Percentiles rank a stretch among this genome's conserved stretches.
Evolutionary conservation across 2,888 invertebrate species (phyloP).

Genomic region (Merodon equestris): DNA sequence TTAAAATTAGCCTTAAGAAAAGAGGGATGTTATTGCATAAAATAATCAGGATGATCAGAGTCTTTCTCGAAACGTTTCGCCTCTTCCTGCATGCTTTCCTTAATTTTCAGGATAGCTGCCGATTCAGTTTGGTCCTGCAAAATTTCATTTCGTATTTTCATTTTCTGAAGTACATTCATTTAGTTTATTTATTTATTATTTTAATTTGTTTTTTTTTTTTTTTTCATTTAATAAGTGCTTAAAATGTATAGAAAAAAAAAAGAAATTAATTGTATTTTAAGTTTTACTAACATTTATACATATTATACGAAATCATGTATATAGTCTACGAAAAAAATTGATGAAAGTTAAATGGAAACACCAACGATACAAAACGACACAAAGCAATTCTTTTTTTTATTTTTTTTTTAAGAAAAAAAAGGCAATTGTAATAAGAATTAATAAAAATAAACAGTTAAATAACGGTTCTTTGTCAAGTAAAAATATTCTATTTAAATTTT

Average conservation of each 20-base stretch:
- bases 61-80: slow-evolving; percentile 99
- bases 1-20: slow-evolving; percentile 75
- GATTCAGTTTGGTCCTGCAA: slow-evolving; percentile 95
- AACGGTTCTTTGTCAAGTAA: slow-evolving; percentile 65
- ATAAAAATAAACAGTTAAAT: slow-evolving; percentile 33
- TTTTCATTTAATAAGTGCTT: slow-evolving; percentile 44
- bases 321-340: slow-evolving; percentile 35
- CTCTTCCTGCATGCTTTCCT: slow-evolving; percentile 99
- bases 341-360: slow-evolving; percentile 53
- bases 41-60: slow-evolving; percentile 97
- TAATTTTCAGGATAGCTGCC: slow-evolving; percentile 99
- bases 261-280: neutral
- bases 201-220: slow-evolving; percentile 46
- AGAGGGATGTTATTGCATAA: slow-evolving; percentile 89
- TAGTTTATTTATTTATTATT: slow-evolving; percentile 15
- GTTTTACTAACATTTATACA: neutral
- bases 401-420: slow-evolving; percentile 41
- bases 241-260: slow-evolving; percentile 43
- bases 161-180: slow-evolving; percentile 67
- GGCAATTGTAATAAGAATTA: slow-evolving; percentile 47
- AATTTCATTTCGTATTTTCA: slow-evolving; percentile 74
- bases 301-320: slow-evolving; percentile 11
- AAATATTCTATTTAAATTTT: slow-evolving; percentile 61
- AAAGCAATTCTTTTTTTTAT: too few relatives aligned
- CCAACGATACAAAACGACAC: slow-evolving; percentile 65